phyloP scores from a whole-genome alignment of 2,797 vertebrate genomes.

The Enteromius viviparus region DNA sequence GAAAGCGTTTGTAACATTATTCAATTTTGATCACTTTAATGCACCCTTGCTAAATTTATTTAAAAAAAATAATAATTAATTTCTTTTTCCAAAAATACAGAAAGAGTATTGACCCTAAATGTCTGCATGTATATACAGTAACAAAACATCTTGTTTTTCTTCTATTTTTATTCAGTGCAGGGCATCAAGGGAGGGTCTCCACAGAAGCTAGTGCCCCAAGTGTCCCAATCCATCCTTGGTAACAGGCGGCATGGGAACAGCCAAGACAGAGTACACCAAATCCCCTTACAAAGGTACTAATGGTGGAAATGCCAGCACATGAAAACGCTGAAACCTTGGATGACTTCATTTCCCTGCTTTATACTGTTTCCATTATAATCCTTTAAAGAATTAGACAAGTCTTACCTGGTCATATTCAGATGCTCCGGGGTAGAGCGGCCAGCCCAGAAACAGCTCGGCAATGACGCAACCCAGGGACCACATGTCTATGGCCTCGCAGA shows the following conservation, averaged over 20 bases:
- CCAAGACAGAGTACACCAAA: neutral
- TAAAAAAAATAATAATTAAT: too few species aligned
- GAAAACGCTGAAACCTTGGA: neutral
- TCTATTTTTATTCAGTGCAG: neutral
- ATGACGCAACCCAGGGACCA: constrained; percentile 99
- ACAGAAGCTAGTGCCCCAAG: neutral
- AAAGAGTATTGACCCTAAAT: neutral
- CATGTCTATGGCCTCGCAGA: constrained; percentile 99
- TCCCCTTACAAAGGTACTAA: neutral
- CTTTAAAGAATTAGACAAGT: constrained; percentile 35
- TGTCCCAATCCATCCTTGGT: neutral
- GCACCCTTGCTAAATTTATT: neutral
- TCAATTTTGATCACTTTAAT: neutral
- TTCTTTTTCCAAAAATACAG: neutral
- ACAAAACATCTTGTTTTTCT: constrained; percentile 10
- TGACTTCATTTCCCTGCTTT: neutral
- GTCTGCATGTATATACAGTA: neutral
- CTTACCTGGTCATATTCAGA: constrained; percentile 94
- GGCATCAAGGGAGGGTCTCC: neutral
- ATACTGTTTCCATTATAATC: neutral
- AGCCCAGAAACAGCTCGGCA: constrained; percentile 96
- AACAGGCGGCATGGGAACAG: neutral
- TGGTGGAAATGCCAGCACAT: neutral
- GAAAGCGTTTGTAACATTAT: neutral
- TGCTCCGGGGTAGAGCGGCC: constrained; percentile 96